These are phyloP conservation scores for Stenodema calcarata DNA, from an alignment of 2,888 invertebrate genomes.

Conservation along the genomic window DNA sequence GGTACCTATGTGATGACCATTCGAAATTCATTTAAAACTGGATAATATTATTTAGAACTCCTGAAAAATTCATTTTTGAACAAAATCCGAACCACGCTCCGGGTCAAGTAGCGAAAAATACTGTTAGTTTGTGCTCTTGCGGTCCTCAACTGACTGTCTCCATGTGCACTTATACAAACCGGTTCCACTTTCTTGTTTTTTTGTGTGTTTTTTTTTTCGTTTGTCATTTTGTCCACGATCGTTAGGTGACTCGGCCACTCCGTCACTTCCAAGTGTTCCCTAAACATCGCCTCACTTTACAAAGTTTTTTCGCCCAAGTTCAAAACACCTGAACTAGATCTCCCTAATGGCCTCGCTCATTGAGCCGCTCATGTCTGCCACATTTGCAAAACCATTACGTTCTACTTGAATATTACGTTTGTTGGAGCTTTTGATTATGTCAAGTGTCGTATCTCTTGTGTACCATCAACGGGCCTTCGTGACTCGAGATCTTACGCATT, in stretches of 20 bases:
- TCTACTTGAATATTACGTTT: neutral
- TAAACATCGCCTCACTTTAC: neutral
- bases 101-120: too few relatives aligned
- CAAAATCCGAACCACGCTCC: too few relatives aligned
- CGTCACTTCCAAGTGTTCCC: neutral
- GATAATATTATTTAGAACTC: too few relatives aligned
- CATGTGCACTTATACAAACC: neutral
- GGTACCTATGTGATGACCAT: too few relatives aligned
- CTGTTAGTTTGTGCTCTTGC: too few relatives aligned
- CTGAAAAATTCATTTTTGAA: too few relatives aligned
- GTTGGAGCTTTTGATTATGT: neutral
- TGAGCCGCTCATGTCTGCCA: neutral
- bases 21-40: too few relatives aligned
- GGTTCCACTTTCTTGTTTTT: neutral
- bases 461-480: neutral
- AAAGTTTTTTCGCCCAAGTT: neutral
- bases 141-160: neutral
- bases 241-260: neutral
- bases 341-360: neutral
- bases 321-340: neutral
- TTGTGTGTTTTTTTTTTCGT: too few relatives aligned
- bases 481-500: neutral
- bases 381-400: neutral
- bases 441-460: neutral
- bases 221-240: neutral